phyloP scores from a whole-genome alignment of 1,140 invertebrate species.

The Pinna nobilis region DNA sequence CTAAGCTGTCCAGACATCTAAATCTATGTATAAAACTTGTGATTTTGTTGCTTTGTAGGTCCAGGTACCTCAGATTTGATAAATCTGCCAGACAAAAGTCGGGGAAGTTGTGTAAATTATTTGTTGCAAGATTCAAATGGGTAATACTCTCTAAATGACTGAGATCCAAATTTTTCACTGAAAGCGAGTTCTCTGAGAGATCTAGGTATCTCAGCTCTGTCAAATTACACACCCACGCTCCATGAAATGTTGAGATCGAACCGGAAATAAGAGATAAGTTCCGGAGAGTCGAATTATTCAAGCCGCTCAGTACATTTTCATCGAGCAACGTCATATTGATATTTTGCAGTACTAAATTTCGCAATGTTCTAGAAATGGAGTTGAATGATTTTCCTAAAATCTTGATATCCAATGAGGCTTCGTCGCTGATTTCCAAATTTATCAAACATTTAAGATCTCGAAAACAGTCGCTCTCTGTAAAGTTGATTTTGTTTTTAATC shows the following conservation, averaged over 20 bases:
- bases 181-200: not conserved
- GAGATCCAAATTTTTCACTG: not conserved
- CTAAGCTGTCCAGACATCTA: constrained; percentile 6
- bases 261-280: not conserved
- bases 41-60: constrained; percentile 1
- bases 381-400: not conserved
- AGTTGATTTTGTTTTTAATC: not conserved
- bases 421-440: not conserved
- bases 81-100: constrained; percentile 2
- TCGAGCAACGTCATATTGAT: not conserved
- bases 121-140: not conserved
- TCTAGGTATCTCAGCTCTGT: not conserved
- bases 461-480: not conserved
- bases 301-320: not conserved
- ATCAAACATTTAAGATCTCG: not conserved
- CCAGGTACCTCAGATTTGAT: not conserved
- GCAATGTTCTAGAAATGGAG: not conserved
- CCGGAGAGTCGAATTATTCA: not conserved
- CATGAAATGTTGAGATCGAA: not conserved
- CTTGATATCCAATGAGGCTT: not conserved
- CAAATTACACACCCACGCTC: not conserved
- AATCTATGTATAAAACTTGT: not conserved
- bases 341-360: not conserved
- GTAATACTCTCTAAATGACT: not conserved
- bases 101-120: not conserved